phyloP scores from a whole-genome alignment of 2,888 invertebrate genomes.

The Agrochola macilenta region DNA sequence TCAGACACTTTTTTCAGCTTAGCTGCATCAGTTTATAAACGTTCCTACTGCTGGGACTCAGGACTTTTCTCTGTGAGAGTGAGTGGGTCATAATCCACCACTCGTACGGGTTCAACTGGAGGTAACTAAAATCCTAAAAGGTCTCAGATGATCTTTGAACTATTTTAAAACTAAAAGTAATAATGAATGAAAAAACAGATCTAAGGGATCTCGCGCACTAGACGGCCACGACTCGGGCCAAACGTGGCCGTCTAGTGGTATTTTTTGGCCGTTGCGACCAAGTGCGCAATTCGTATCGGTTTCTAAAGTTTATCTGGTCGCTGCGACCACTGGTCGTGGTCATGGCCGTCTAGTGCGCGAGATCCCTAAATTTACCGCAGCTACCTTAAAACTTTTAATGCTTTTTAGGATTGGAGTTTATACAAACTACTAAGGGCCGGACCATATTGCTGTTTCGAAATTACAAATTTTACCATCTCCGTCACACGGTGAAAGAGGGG shows the following conservation, averaged over 20 bases:
- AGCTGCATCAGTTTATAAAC: neutral
- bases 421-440: constrained; percentile 14
- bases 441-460: constrained; percentile 22
- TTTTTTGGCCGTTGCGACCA: too few species aligned
- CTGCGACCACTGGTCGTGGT: too few species aligned
- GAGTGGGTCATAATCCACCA: neutral
- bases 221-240: too few species aligned
- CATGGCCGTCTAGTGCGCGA: too few species aligned
- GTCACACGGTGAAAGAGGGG: constrained; percentile 1
- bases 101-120: neutral
- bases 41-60: neutral
- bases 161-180: neutral
- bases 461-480: constrained; percentile 32
- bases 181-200: neutral
- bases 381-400: neutral
- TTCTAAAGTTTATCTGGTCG: too few species aligned
- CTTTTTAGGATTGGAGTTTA: constrained; percentile 4
- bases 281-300: too few species aligned
- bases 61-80: neutral
- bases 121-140: neutral
- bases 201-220: too few species aligned
- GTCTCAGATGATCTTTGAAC: too few species aligned
- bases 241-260: too few species aligned
- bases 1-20: neutral
- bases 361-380: neutral